A percentile compares a stretch with the other conserved stretches of the same genome.
These are phyloP conservation scores for Matsumurasca onukii DNA, from an alignment of 1,140 invertebrate species.

Conservation along the genomic window DNA sequence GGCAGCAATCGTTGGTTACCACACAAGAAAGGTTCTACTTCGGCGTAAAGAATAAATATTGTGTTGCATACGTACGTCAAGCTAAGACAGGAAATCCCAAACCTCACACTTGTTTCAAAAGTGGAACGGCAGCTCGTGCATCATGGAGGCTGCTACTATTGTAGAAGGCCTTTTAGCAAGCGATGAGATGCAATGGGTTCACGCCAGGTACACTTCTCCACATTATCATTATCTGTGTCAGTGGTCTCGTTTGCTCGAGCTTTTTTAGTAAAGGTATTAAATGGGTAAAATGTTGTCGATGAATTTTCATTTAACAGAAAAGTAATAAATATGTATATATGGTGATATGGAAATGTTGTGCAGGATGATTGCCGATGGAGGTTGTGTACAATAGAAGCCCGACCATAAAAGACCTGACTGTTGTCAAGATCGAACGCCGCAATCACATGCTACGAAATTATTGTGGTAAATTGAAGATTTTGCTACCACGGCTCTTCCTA, in stretches of 20 bases:
- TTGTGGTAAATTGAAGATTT: constrained; percentile 30
- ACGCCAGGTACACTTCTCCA: constrained; percentile 30
- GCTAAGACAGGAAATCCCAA: too few relatives aligned
- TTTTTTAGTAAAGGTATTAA: constrained; percentile 46
- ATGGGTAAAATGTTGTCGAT: constrained; percentile 49
- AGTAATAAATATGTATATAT: constrained; percentile 43
- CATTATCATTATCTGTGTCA: not conserved
- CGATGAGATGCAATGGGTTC: too few relatives aligned
- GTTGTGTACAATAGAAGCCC: constrained; percentile 40
- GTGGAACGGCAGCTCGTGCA: too few relatives aligned
- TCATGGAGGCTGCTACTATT: too few relatives aligned
- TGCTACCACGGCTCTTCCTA: too few relatives aligned
- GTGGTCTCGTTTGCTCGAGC: constrained; percentile 32
- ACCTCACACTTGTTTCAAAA: too few relatives aligned
- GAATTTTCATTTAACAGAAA: constrained; percentile 47
- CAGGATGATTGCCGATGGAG: constrained; percentile 45
- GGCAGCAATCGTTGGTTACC: constrained; percentile 35
- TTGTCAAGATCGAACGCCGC: constrained; percentile 43
- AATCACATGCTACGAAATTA: constrained; percentile 35
- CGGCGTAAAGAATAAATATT: constrained; percentile 32
- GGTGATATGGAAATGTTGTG: too few relatives aligned
- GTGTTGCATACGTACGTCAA: constrained; percentile 33
- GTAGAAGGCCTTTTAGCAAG: too few relatives aligned
- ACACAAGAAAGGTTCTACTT: constrained; percentile 43
- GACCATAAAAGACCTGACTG: constrained; percentile 34